Evolutionary conservation across 1,140 invertebrate species (phyloP), one percentile per base, ranked within the genome.

Genomic region (Zeugodacus cucurbitae): DNA sequence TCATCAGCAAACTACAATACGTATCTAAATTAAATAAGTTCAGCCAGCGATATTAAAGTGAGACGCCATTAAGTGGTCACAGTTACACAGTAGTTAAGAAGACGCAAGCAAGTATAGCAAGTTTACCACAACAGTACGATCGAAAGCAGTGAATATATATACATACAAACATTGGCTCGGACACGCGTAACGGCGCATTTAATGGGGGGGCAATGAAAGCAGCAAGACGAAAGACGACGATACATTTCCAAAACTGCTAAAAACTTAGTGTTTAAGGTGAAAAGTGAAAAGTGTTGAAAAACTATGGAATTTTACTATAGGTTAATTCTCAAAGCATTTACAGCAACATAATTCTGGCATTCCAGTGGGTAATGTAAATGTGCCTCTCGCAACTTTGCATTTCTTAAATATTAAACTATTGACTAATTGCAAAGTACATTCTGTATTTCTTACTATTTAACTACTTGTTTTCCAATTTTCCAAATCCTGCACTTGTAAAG

Each of bases 1-100:
- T 82, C 74, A 82, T 82, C 74, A 44, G 44, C 41, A 82, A 62
- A 48, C 41, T 82, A 29, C 41, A 48, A 44, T 44, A 48, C 74
- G 44, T 48, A 41, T 41, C 34, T 82, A 82, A 82, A 48, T 82
- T 41, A 87, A 87, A 58, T 59, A 87, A 87, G 54, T 87, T 87
- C 86, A 87, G 54, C 59, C 54, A 64, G 57, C 59, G 54, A 87
- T 87, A 87, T 87, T 87, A 59, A 48, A 82, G 8, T 37, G 74
- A 37, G 44, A 41, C 74, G 74, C 10, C n/a, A 20, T 48, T 20
- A 48, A 48, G 74, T 82, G 41, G 74, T 82, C n/a, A 82, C 74
- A 82, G 34, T 22, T 48, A 44, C n/a, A 44, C n/a, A 82, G n/a
- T 48, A 82, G 70, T 82, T 26, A 48, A 82, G 41, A 48, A 82